Evolutionary conservation across 2,797 vertebrate genomes (phyloP).

Genomic region (Coccyzus lansbergi): DNA sequence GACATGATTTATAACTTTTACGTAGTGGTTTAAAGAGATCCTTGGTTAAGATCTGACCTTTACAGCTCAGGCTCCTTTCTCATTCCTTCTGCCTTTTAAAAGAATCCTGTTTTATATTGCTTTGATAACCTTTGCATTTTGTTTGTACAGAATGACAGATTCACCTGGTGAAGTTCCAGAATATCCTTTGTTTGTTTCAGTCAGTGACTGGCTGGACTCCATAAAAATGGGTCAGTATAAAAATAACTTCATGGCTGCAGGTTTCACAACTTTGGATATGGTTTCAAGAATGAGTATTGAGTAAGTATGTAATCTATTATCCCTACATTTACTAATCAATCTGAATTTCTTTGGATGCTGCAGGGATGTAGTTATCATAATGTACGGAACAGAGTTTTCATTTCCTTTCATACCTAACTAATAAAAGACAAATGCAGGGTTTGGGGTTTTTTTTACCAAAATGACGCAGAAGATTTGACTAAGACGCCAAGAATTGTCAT

Average conservation of each 20-base stretch:
- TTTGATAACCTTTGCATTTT: conserved; percentile 7
- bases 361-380: neutral
- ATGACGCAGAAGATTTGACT: neutral
- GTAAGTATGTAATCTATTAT: conserved; percentile 73
- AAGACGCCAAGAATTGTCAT: neutral
- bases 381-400: neutral
- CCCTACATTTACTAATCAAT: neutral
- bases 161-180: conserved; percentile 81
- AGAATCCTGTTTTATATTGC: neutral
- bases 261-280: conserved; percentile 95
- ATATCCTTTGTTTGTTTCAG: conserved; percentile 92
- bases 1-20: neutral
- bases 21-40: neutral
- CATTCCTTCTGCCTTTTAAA: neutral
- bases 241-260: conserved; percentile 95
- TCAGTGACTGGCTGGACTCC: conserved; percentile 97
- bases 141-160: conserved; percentile 78
- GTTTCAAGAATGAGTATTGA: conserved; percentile 86
- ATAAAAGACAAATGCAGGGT: neutral
- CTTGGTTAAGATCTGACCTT: neutral
- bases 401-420: neutral
- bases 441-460: neutral
- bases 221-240: conserved; percentile 99
- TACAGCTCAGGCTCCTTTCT: neutral
- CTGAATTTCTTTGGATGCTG: neutral